Evolutionary conservation across 2,113 vertebrate genomes (phyloP).

Genomic region (Casuarius casuarius): DNA sequence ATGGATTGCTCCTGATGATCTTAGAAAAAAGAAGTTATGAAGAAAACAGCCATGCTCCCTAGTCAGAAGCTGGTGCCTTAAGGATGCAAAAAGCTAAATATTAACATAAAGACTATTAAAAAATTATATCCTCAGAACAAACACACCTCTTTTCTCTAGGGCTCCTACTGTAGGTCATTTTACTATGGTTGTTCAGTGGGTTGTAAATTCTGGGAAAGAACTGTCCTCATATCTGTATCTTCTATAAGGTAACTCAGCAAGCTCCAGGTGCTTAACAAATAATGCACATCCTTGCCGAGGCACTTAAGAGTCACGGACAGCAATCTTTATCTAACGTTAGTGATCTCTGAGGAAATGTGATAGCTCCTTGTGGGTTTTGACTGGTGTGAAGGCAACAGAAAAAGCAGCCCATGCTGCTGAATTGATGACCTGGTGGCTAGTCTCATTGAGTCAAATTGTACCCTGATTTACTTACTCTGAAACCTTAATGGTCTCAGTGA

Average conservation of each 20-base stretch:
- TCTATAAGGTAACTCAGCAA: not conserved
- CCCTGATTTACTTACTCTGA: slow-evolving; percentile 40
- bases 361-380: not conserved
- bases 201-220: not conserved
- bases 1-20: not conserved
- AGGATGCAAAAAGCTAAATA: not conserved
- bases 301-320: not conserved
- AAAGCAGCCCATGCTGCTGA: not conserved
- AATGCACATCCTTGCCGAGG: not conserved
- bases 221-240: not conserved
- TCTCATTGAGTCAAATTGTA: not conserved
- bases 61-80: not conserved
- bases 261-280: not conserved
- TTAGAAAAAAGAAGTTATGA: not conserved
- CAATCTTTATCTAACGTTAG: not conserved
- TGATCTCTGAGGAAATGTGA: slow-evolving; percentile 3
- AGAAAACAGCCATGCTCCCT: not conserved
- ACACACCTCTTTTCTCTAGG: not conserved
- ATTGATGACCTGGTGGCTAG: not conserved
- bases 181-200: not conserved
- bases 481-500: not conserved
- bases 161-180: not conserved
- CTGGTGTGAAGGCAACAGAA: not conserved
- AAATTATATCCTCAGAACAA: not conserved
- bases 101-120: not conserved